phyloP scores from a whole-genome alignment of 2,888 invertebrate genomes.

The Caenorhabditis becei region DNA sequence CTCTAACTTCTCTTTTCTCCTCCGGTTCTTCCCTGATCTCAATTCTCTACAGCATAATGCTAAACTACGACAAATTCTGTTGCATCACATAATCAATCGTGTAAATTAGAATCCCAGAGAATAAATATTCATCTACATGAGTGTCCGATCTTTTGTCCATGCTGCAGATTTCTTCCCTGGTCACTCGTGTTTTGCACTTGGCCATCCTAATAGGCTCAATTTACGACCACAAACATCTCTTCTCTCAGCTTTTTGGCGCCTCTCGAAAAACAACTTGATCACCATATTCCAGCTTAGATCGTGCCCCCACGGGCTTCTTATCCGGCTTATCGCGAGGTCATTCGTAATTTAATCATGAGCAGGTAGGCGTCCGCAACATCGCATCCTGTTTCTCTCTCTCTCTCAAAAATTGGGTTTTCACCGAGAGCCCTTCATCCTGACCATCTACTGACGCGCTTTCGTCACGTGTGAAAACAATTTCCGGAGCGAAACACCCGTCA shows the following conservation, averaged over 20 bases:
- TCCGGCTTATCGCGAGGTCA: conserved; percentile 3
- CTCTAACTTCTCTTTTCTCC: conserved; percentile 47
- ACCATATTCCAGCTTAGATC: neutral
- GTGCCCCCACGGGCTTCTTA: conserved; percentile 7
- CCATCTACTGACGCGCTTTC: neutral
- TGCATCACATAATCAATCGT: conserved; percentile 11
- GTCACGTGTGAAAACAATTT: conserved; percentile 38
- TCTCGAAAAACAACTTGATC: neutral
- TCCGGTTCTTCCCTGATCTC: conserved; percentile 29
- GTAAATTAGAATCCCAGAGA: no score
- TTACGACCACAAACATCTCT: neutral
- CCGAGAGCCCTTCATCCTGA: neutral
- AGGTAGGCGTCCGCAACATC: conserved; percentile 5
- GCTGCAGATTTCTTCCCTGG: neutral
- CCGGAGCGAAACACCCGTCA: conserved; percentile 41
- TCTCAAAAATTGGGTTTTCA: neutral
- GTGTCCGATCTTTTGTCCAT: neutral
- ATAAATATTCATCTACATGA: neutral
- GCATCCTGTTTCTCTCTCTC: neutral
- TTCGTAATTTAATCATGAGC: neutral
- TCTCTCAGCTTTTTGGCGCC: neutral
- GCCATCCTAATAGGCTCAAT: neutral
- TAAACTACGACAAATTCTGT: neutral
- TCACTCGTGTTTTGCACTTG: neutral
- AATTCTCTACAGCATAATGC: conserved; percentile 1